These are phyloP conservation scores for Gobionotothen gibberifrons DNA, from an alignment of 2,797 vertebrate genomes.

Conservation along the genomic window DNA sequence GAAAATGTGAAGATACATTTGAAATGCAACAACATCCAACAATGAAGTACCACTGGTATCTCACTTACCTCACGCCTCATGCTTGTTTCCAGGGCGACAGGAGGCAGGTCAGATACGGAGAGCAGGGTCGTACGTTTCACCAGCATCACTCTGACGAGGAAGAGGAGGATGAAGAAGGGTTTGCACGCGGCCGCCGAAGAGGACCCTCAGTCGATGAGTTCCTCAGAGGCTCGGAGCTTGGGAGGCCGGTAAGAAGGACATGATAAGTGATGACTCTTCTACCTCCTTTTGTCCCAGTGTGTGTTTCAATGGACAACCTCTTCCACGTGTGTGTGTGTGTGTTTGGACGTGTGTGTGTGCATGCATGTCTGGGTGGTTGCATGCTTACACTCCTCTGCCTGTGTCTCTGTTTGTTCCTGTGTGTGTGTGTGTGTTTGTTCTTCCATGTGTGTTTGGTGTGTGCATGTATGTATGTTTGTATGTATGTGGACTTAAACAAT, in stretches of 20 bases:
- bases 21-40: background rate
- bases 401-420: conserved; percentile 38
- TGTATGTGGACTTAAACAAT: conserved; percentile 76
- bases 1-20: background rate
- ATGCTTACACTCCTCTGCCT: conserved; percentile 57
- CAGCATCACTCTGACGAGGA: conserved; percentile 93
- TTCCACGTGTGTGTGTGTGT: conserved; percentile 30
- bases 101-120: conserved; percentile 83
- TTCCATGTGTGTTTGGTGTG: conserved; percentile 61
- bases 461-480: conserved; percentile 54
- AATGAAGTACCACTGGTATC: background rate
- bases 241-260: conserved; percentile 88
- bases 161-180: conserved; percentile 90
- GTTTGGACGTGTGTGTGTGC: conserved; percentile 28
- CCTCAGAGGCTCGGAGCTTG: conserved; percentile 93
- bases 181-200: conserved; percentile 85
- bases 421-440: conserved; percentile 44
- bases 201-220: conserved; percentile 96
- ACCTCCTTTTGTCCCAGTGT: conserved; percentile 18
- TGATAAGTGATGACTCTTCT: conserved; percentile 1
- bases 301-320: conserved; percentile 43
- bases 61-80: background rate
- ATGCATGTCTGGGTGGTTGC: conserved; percentile 59
- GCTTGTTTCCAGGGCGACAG: conserved; percentile 86
- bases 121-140: conserved; percentile 85